Conservation (phyloP, 2,113 vertebrate genomes). For the Rhabdomys dilectus region DNA sequence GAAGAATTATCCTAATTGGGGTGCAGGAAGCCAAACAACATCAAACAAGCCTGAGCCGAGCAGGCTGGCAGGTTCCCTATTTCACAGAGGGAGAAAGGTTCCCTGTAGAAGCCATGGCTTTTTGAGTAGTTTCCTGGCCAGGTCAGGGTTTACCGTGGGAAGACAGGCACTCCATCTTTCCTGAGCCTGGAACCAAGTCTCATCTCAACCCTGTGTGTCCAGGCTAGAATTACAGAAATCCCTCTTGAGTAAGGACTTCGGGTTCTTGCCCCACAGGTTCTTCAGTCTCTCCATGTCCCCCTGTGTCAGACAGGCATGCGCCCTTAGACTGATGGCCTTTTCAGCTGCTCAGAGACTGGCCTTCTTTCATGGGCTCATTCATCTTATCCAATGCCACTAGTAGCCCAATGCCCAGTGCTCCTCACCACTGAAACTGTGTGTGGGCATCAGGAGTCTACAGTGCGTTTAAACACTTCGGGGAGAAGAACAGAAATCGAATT, state of each 20-base stretch:
- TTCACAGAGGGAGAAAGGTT: not conserved
- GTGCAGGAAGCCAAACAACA: conserved; percentile 69
- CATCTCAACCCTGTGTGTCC: not conserved
- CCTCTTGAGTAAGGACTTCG: not conserved
- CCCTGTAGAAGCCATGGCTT: not conserved
- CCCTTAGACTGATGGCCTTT: not conserved
- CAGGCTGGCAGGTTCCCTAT: conserved; percentile 50
- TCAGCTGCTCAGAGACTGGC: not conserved
- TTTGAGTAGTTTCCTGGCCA: not conserved
- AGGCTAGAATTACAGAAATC: not conserved
- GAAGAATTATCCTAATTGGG: conserved; percentile 79
- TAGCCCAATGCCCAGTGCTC: not conserved
- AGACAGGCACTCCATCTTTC: not conserved
- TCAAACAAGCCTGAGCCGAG: conserved; percentile 74
- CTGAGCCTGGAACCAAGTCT: not conserved
- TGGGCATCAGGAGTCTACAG: not conserved
- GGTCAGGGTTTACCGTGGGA: not conserved
- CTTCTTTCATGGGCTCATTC: not conserved
- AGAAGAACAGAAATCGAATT: not conserved
- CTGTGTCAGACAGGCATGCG: not conserved
- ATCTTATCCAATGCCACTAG: not conserved
- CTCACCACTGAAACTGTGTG: not conserved
- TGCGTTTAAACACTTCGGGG: not conserved
- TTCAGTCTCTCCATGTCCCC: not conserved
- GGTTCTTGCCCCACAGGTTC: not conserved